Percentiles rank a stretch among this genome's conserved stretches.
Conservation (phyloP, 2,888 invertebrate species). For the Apotomis betuletana region DNA sequence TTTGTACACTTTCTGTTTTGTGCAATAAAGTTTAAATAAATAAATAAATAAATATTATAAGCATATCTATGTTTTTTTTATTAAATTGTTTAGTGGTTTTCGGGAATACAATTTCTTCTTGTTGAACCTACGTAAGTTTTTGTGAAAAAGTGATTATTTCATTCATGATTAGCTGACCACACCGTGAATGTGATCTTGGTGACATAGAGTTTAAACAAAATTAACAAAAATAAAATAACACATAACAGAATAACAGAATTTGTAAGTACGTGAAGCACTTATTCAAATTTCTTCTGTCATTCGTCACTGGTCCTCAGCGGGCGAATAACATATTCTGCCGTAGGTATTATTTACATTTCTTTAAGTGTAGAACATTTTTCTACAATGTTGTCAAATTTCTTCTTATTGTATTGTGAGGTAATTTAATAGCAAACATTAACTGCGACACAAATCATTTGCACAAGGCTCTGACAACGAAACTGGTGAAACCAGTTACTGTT, state of each 20-base stretch:
- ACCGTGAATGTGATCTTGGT: too few species aligned
- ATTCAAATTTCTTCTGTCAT: slow-evolving; percentile 19
- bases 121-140: too few species aligned
- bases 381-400: slow-evolving; percentile 44
- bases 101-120: too few species aligned
- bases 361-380: slow-evolving; percentile 47
- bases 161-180: too few species aligned
- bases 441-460: slow-evolving; percentile 53
- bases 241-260: background rate
- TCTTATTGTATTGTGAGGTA: slow-evolving; percentile 50
- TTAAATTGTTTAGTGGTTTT: too few species aligned
- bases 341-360: slow-evolving; percentile 33
- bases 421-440: slow-evolving; percentile 53
- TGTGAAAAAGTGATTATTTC: too few species aligned
- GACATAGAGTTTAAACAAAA: too few species aligned
- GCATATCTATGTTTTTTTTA: too few species aligned
- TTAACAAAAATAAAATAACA: too few species aligned
- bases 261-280: background rate
- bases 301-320: slow-evolving; percentile 16
- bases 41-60: too few species aligned
- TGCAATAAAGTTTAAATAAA: too few species aligned
- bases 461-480: slow-evolving; percentile 46
- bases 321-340: slow-evolving; percentile 6
- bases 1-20: too few species aligned
- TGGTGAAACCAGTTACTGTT: slow-evolving; percentile 49